Conservation (phyloP, 2,797 vertebrate species). For the Acanthiza pusilla region DNA sequence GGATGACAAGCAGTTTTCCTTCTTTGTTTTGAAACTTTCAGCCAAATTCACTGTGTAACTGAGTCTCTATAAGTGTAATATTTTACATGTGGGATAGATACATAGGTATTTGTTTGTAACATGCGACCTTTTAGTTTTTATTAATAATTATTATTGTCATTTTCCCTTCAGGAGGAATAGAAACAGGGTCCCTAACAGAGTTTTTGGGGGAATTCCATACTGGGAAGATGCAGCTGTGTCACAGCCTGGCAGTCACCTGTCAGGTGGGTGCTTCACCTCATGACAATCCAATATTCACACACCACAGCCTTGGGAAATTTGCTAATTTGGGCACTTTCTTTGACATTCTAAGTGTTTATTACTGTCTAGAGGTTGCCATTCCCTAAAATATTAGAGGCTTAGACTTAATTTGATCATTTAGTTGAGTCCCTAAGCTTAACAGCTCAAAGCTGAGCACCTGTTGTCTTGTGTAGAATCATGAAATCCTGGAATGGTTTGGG, state of each 20-base stretch:
- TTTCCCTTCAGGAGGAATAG: slow-evolving; percentile 60
- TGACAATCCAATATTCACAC: background rate
- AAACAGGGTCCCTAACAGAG: too few relatives aligned
- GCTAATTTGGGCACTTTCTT: background rate
- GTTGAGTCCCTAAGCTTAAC: background rate
- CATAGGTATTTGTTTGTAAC: background rate
- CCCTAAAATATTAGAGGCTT: background rate
- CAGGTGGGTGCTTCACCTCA: slow-evolving; percentile 71
- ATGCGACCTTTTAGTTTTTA: background rate
- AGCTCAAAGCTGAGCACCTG: background rate
- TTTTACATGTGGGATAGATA: background rate
- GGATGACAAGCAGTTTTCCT: background rate
- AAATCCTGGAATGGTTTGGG: background rate
- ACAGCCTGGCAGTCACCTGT: slow-evolving; percentile 79
- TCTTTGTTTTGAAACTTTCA: background rate
- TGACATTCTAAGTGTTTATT: background rate
- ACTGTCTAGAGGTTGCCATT: background rate
- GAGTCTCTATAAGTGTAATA: background rate
- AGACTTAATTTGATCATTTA: background rate
- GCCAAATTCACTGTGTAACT: background rate
- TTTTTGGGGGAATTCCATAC: too few relatives aligned
- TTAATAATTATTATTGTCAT: background rate
- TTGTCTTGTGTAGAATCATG: too few relatives aligned
- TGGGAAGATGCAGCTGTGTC: slow-evolving; percentile 84
- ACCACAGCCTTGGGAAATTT: background rate